A percentile compares a stretch with the other conserved stretches of the same genome.
These are phyloP conservation scores for Andrena haemorrhoa DNA, from an alignment of 2,888 invertebrate species.

Conservation along the genomic window DNA sequence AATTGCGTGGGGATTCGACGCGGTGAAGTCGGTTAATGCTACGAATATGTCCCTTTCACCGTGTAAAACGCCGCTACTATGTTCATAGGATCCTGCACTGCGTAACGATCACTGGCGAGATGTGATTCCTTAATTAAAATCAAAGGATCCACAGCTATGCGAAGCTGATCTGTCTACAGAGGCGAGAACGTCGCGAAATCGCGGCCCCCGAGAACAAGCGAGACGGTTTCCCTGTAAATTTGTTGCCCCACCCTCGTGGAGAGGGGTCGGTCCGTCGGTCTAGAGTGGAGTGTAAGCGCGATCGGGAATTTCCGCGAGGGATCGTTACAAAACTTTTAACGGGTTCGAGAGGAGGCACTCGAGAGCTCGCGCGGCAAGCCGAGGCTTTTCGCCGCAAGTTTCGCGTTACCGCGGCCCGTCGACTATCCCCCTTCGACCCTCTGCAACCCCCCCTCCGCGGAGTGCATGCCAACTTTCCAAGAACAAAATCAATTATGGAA, in stretches of 20 bases:
- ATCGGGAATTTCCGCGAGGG: slow-evolving; percentile 79
- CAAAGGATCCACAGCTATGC: not conserved
- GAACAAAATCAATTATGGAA: slow-evolving; percentile 82
- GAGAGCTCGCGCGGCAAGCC: slow-evolving; percentile 53
- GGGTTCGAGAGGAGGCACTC: slow-evolving; percentile 77
- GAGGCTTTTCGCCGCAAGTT: slow-evolving; percentile 74
- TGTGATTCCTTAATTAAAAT: not conserved
- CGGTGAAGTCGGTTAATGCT: slow-evolving; percentile 52
- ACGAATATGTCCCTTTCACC: too few relatives aligned
- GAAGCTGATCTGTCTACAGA: not conserved
- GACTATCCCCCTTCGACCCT: slow-evolving; percentile 31
- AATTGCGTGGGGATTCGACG: slow-evolving; percentile 49
- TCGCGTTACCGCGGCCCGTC: slow-evolving; percentile 69
- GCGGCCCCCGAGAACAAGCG: not conserved
- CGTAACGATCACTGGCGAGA: not conserved
- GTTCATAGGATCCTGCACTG: not conserved
- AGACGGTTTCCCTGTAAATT: slow-evolving; percentile 23
- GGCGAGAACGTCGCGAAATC: not conserved
- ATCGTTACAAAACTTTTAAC: slow-evolving; percentile 82
- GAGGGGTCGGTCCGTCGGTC: slow-evolving; percentile 17
- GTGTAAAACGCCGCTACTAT: not conserved
- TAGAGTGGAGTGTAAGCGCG: slow-evolving; percentile 48
- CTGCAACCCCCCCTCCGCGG: slow-evolving; percentile 9
- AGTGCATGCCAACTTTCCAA: slow-evolving; percentile 78
- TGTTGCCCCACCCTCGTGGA: slow-evolving; percentile 46